Base-by-base conservation (phyloP, 2,797 vertebrate species). In the Arctocebus calabarensis region DNA sequence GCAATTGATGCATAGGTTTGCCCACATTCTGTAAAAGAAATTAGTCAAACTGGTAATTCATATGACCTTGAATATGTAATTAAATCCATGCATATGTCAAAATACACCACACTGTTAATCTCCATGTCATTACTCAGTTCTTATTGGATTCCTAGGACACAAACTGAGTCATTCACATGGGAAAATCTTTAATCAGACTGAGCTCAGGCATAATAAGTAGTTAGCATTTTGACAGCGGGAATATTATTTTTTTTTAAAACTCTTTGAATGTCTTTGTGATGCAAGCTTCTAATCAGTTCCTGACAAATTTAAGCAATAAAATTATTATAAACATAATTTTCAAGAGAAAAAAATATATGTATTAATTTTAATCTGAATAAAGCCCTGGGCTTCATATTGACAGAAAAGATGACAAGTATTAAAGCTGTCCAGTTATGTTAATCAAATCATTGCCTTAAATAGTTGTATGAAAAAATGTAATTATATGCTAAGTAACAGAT, bases 51-150 rank as follows among this genome's bases (percentile, higher is more conserved):
- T 82, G 25, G 13, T 78, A 78, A 88, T 90, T 93, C 29, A 20
- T 48, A 55, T 77, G 71, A 93, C 19, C 45, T 82, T 62, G 61
- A 77, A 78, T 45, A 73, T 37, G 90, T 77, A 90, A 74, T 89
- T 94, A 91, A 91, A 93, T 34, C 37, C 81, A 61, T 62, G 22
- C 37, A 57, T 74, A 71, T 93, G 32, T 71, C 82, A 95, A 94
- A 97, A 90, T 90, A 92, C 34, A 77, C 45, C 52, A 48, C 22
- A n/a, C 6, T 59, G 32, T 88, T 96, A 62, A 94, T 81, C 40
- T 92, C 78, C 32, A 82, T 92, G 78, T 83, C 34, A 71, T 92
- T 82, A 55, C 71, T 95, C 94, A 23, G 52, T 83, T 68, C 29
- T 75, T n/a, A 64, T n/a, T 97, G n/a, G 11, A 13, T 84, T 96